Evolutionary conservation across 1,140 invertebrate species (phyloP).

Genomic region (Archivesica marissinica): DNA sequence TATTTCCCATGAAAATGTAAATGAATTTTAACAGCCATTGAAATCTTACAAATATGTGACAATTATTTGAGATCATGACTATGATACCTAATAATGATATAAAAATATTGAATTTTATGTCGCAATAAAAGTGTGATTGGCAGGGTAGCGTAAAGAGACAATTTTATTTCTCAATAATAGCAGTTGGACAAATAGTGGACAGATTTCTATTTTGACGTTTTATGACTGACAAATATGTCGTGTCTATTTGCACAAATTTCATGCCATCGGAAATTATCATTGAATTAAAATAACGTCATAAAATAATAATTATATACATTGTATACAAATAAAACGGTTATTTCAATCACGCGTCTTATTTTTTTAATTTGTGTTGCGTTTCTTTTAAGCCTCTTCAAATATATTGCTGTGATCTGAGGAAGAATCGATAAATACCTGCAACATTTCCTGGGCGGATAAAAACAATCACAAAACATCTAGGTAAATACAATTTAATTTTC

Average conservation of each 20-base stretch:
- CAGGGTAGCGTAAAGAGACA: not conserved
- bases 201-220: slow-evolving; percentile 24
- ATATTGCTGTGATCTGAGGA: too few relatives aligned
- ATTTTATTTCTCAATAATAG: slow-evolving; percentile 57
- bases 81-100: slow-evolving; percentile 37
- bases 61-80: slow-evolving; percentile 10
- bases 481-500: slow-evolving; percentile 1
- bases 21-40: slow-evolving; percentile 45
- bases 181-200: slow-evolving; percentile 13
- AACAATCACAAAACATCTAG: not conserved
- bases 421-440: too few relatives aligned
- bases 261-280: not conserved
- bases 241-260: slow-evolving; percentile 25
- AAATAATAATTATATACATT: too few relatives aligned
- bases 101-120: slow-evolving; percentile 61
- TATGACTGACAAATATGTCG: slow-evolving; percentile 32
- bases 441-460: not conserved
- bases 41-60: slow-evolving; percentile 52
- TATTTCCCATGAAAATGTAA: slow-evolving; percentile 35
- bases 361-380: too few relatives aligned
- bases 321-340: too few relatives aligned
- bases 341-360: too few relatives aligned
- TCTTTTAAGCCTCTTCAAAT: too few relatives aligned
- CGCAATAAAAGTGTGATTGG: slow-evolving; percentile 53
- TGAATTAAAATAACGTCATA: slow-evolving; percentile 2